Evolutionary conservation across 2,888 invertebrate species (phyloP).

Genomic region (Adineta ricciae): DNA sequence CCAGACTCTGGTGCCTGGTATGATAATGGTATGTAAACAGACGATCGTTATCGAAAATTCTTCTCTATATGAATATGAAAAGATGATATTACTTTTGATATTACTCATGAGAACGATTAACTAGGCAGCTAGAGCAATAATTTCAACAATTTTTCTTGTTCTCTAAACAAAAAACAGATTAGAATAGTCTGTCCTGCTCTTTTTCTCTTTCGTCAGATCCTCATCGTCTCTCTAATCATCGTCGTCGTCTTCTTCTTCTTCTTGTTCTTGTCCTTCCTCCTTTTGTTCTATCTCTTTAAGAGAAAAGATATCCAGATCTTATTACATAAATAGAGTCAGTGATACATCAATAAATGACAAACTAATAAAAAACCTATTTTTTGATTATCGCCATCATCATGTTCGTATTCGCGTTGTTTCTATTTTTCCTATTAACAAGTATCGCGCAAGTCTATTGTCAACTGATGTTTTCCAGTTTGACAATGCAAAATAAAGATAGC

Average conservation of each 20-base stretch:
- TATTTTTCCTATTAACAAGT: neutral
- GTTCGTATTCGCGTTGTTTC: neutral
- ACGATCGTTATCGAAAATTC: too few relatives aligned
- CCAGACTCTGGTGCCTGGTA: too few relatives aligned
- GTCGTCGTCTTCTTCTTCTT: too few relatives aligned
- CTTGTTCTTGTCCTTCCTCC: neutral
- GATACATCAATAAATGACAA: neutral
- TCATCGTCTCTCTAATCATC: too few relatives aligned
- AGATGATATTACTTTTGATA: neutral
- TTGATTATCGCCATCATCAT: neutral
- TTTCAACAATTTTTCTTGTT: neutral
- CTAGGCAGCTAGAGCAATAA: neutral
- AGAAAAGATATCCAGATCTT: neutral
- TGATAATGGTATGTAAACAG: too few relatives aligned
- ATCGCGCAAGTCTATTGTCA: neutral
- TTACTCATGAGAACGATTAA: neutral
- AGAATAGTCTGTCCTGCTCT: neutral
- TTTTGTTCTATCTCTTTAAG: neutral
- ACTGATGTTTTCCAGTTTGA: neutral
- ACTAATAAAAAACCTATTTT: neutral
- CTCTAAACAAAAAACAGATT: neutral
- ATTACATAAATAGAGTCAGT: neutral
- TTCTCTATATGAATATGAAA: too few relatives aligned
- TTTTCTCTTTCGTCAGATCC: neutral
- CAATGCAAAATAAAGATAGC: conserved; percentile 16